A percentile compares a stretch with the other conserved stretches of the same genome.
These are phyloP conservation scores for Tachycineta bicolor DNA, from an alignment of 2,113 vertebrate species.

Conservation along the genomic window DNA sequence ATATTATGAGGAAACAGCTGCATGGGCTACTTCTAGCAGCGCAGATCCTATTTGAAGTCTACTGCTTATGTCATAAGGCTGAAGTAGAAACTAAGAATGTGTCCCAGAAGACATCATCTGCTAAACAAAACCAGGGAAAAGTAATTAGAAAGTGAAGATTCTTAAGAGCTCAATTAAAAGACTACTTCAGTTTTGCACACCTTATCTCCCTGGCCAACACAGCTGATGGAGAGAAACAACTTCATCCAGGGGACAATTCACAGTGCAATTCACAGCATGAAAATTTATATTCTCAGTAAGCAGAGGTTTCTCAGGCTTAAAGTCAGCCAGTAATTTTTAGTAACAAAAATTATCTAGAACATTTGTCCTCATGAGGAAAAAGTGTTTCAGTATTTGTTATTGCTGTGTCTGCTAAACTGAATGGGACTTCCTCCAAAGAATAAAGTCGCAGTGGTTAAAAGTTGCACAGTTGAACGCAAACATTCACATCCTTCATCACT, in stretches of 20 bases:
- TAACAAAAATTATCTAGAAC: not conserved
- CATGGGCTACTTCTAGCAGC: not conserved
- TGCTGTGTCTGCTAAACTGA: not conserved
- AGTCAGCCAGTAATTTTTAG: not conserved
- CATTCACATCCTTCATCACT: not conserved
- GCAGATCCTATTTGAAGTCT: not conserved
- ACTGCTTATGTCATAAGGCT: not conserved
- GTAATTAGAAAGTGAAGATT: not conserved
- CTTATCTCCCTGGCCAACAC: not conserved
- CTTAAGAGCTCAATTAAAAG: conserved; percentile 23
- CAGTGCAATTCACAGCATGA: not conserved
- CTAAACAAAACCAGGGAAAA: not conserved
- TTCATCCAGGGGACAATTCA: not conserved
- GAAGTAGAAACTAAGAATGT: not conserved
- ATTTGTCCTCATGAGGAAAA: not conserved
- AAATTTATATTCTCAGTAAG: not conserved
- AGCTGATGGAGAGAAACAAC: not conserved
- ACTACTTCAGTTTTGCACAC: not conserved
- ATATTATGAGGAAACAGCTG: not conserved
- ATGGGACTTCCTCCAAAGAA: not conserved
- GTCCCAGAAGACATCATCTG: not conserved
- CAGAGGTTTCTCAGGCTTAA: not conserved
- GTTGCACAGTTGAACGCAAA: not conserved
- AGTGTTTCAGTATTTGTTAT: accelerated
- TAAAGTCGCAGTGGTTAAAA: not conserved